Base-by-base conservation (phyloP, 2,113 vertebrate genomes). In the Camelus dromedarius region DNA sequence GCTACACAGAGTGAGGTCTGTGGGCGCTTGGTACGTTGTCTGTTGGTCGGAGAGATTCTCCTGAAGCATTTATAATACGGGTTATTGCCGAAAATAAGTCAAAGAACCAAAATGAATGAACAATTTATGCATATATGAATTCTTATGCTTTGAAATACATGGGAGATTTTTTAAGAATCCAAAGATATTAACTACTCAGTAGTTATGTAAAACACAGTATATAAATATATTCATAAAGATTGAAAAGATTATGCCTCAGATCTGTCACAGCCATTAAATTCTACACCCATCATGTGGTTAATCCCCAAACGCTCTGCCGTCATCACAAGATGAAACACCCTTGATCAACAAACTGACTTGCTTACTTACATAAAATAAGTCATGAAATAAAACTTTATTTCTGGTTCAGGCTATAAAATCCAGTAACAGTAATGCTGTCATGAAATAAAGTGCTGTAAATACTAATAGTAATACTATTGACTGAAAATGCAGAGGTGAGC, bases 321-420 rank as follows among this genome's bases (percentile, higher is more conserved):
- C 62, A 89, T 88, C 58, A 72, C 60, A 48, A 91, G 73, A 96
- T 80, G 73, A 96, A 97, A 96, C 75, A 86, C 46, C 26, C 28
- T 94, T 96, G 91, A 88, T 96, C 94, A 93, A 94, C 91, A 96
- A 91, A 93, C 66, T 60, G 54, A 88, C 73, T 56, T 93, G 67
- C 84, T 91, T 91, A 79, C 83, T 89, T 96, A 79, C 89, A 84
- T 62, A 94, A 91, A 91, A 38, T 96, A 73, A 97, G 60, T 97
- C 96, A 96, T 70, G 82, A 95, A 92, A 86, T 81, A 96, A 93
- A 96, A 83, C 56, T 76, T 89, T 75, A 79, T 93, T 96, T 96
- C 66, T 91, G 76, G 73, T 81, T 82, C 67, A 82, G 50, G 66
- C 67, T 77, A 46, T 28, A 58, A 84, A 86, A 73, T 80, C 58